phyloP scores from a whole-genome alignment of 2,888 invertebrate genomes.

The Opisthograptis luteolata region DNA sequence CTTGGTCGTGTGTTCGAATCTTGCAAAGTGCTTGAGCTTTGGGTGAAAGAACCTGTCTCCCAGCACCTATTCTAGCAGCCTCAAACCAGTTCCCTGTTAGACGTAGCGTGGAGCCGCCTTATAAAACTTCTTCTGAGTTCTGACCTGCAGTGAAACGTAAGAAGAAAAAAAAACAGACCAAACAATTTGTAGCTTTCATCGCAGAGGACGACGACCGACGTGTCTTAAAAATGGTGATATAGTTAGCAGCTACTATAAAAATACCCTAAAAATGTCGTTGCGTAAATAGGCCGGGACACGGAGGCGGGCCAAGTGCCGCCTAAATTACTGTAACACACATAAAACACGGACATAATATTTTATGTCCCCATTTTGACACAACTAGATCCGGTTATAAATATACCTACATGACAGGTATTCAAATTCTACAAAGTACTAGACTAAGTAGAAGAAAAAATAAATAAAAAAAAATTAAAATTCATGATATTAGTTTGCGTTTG shows the following conservation, averaged over 20 bases:
- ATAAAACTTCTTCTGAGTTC: too few species aligned
- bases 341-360: conserved; percentile 46
- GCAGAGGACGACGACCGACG: conserved; percentile 26
- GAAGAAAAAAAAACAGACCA: too few species aligned
- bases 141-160: too few species aligned
- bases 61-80: too few species aligned
- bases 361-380: conserved; percentile 29
- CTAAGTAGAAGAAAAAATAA: too few species aligned
- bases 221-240: conserved; percentile 34
- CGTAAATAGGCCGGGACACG: conserved; percentile 42
- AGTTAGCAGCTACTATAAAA: conserved; percentile 43
- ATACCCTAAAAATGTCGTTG: conserved; percentile 37
- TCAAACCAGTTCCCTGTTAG: too few species aligned
- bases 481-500: too few species aligned
- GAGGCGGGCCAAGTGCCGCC: conserved; percentile 42
- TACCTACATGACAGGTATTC: conserved; percentile 10
- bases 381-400: conserved; percentile 15
- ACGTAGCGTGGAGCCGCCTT: too few species aligned
- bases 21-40: too few species aligned
- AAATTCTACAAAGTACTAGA: background rate
- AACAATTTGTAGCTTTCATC: background rate
- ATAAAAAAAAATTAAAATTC: too few species aligned
- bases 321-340: conserved; percentile 46
- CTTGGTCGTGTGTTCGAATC: too few species aligned
- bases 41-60: too few species aligned